Evolutionary conservation across 2,113 vertebrate species (phyloP), one percentile per base, ranked within the genome.

Genomic region (Macrotus californicus): DNA sequence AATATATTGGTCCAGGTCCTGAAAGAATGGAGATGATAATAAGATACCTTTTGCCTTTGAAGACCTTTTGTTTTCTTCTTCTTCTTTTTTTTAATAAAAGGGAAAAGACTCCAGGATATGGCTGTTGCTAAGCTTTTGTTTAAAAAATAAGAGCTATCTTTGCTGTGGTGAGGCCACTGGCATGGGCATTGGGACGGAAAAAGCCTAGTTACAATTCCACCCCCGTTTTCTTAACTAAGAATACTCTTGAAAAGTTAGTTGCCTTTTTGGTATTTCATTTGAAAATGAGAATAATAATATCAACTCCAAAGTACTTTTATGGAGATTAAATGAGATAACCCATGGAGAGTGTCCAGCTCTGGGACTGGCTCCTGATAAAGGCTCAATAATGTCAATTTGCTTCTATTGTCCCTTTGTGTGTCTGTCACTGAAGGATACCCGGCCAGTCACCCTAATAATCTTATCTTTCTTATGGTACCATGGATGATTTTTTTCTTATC

Each of bases 291-390:
- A 88, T 18, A 84, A 34, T 67, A 64, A n/a, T 26, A 72, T 91
- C 26, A 48, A 70, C 6, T 13, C 13, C 34, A 96, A 93, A 76
- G 87, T 69, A 70, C 5, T 89, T 3, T 64, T 50, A 81, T 43
- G 21, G 14, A 93, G 81, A 90, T 93, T 46, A 66, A 95, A 41
- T 77, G 31, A 82, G 43, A 81, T 73, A 87, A 52, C 77, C 36
- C 26, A 76, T 48, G 0, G 5, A 41, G 36, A 59, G 21, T 48
- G 13, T 4, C 52, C 5, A 39, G 2, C 10, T 79, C 9, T 41
- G 19, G 6, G 2, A 48, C 9, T 81, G 15, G 7, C 4, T 82
- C 39, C 29, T 73, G 48, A 83, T 41, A 87, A 70, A 41, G 50
- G 1, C 7, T 34, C 64, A 46, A 13, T 26, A 59, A 85, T 0